Evolutionary conservation across 2,797 vertebrate genomes (phyloP), one percentile per base, ranked within the genome.

Genomic region (Intellagama lesueurii): DNA sequence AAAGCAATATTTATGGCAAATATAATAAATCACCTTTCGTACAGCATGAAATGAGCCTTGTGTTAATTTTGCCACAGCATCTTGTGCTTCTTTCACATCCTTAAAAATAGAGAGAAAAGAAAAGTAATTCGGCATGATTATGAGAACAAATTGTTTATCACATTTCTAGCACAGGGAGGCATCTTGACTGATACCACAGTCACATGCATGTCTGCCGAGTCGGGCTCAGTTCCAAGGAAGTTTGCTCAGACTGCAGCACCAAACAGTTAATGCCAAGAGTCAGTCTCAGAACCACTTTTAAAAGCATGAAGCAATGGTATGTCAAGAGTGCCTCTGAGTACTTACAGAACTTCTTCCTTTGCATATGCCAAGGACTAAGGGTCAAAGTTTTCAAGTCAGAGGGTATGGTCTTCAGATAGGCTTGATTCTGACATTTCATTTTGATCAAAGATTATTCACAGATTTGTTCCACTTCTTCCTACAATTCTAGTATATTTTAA

Each of bases 51-150:
- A 17, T 40, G 6, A 1, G 7, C 56, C 3, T 77, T 56, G 70
- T 44, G 28, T 2, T 83, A 87, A 52, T 56, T n/a, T 87, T 70
- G 7, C 17, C 3, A 52, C 3, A 16, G 1, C 14, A 17, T 90
- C 80, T 12, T 90, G 89, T 47, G 85, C 79, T 77, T 87, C 85
- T 69, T 83, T 90, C n/a, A 87, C 12, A 77, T 90, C 89, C 89
- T 90, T 86, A 35, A 56, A 14, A 56, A 14, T 11, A 56, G 11
- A 56, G 52, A 11, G 52, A 56, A 56, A 77, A 79, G 7, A 73
- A 85, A 49, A 32, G 40, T 26, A 81, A 75, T 47, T 84, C 64
- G 84, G 24, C 19, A 70, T 72, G 24, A 30, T 19, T 40, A 35
- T 8, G 12, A 22, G 30, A 64, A 52, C 17, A 85, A 85, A 60